Conservation (phyloP, 2,888 invertebrate species). For the Catotricha subobsoleta region DNA sequence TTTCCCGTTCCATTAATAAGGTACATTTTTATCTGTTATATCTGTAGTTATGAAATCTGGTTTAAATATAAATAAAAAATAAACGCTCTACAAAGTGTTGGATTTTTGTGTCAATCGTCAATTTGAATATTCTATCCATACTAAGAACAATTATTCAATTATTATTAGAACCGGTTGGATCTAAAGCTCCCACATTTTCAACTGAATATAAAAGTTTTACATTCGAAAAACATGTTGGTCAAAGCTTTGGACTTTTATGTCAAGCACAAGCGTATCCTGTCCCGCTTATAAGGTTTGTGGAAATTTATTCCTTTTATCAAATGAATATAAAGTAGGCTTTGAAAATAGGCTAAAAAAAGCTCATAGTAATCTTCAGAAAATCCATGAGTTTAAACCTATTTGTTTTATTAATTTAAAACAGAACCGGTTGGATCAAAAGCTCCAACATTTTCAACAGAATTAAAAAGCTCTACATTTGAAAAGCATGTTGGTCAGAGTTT, state of each 20-base stretch:
- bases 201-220: conserved; percentile 39
- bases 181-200: conserved; percentile 38
- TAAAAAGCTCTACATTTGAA: conserved; percentile 27
- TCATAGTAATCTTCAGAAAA: conserved; percentile 4
- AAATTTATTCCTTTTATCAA: neutral
- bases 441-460: conserved; percentile 41
- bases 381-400: neutral
- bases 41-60: neutral
- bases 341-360: neutral
- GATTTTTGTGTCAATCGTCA: neutral
- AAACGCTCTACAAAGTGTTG: neutral
- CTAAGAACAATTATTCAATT: neutral
- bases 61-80: neutral
- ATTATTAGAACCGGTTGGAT: conserved; percentile 38
- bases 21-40: neutral
- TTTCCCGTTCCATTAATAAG: conserved; percentile 4
- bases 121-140: too few relatives aligned
- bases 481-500: conserved; percentile 27
- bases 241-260: conserved; percentile 41
- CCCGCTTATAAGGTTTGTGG: conserved; percentile 51
- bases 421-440: conserved; percentile 50
- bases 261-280: conserved; percentile 54
- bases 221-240: conserved; percentile 28
- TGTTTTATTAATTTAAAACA: conserved; percentile 18
- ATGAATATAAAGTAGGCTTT: neutral